phyloP scores from a whole-genome alignment of 1,140 invertebrate species.

The Aphis craccivora region DNA sequence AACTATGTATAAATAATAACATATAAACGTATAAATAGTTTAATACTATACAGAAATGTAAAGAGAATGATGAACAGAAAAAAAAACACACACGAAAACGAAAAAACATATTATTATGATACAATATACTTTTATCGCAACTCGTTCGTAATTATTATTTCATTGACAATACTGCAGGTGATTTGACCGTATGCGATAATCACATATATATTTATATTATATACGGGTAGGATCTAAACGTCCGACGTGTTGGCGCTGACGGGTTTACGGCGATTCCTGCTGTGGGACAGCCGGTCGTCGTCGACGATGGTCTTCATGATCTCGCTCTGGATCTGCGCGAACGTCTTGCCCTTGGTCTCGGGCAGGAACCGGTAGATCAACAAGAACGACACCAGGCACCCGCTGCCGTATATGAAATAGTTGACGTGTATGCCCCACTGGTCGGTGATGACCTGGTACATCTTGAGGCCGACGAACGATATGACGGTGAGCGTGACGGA shows the following conservation, averaged over 20 bases:
- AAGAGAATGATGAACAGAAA: neutral
- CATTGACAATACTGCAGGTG: neutral
- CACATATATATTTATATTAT: too few species aligned
- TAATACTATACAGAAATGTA: constrained; percentile 25
- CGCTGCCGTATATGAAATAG: constrained; percentile 75
- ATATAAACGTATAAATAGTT: neutral
- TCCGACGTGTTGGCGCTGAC: neutral
- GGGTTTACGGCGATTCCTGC: neutral
- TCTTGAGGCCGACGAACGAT: constrained; percentile 63
- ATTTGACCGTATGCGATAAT: neutral
- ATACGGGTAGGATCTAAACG: neutral
- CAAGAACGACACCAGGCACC: constrained; percentile 72
- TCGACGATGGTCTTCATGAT: constrained; percentile 59
- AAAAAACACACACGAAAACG: neutral
- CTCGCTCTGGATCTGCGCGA: constrained; percentile 69
- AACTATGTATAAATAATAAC: neutral
- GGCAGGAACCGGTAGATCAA: constrained; percentile 75
- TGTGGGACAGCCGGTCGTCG: neutral
- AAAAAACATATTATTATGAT: neutral
- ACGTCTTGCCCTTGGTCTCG: constrained; percentile 83
- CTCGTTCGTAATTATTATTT: neutral
- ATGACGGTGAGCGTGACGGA: constrained; percentile 65
- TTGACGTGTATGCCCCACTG: constrained; percentile 67
- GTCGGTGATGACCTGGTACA: constrained; percentile 65
- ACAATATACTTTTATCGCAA: neutral